These are phyloP conservation scores for Albula glossodonta DNA, from an alignment of 2,113 vertebrate genomes.

Conservation along the genomic window DNA sequence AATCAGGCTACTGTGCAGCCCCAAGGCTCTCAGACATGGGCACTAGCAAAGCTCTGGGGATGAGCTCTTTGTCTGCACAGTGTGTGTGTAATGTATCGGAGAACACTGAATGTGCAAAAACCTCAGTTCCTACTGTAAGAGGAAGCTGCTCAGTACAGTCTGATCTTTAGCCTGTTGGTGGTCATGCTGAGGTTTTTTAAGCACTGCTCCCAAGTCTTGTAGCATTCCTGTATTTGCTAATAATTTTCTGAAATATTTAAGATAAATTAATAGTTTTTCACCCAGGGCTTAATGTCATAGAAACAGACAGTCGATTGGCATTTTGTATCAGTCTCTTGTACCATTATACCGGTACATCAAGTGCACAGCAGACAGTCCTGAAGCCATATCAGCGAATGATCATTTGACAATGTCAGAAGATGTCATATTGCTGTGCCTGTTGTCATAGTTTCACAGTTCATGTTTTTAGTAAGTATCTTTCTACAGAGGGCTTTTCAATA, in stretches of 20 bases:
- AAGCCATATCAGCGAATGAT: not conserved
- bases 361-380: not conserved
- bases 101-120: no score
- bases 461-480: not conserved
- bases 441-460: not conserved
- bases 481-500: no score
- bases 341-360: not conserved
- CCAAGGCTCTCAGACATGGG: no score
- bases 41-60: no score
- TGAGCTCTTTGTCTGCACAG: no score
- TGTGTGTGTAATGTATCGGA: no score
- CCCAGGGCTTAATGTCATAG: not conserved
- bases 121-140: no score
- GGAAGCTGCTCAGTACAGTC: no score
- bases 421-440: not conserved
- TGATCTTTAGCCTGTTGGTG: no score
- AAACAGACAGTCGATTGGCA: not conserved
- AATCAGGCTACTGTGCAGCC: no score
- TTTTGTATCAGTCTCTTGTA: not conserved
- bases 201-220: no score
- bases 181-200: no score
- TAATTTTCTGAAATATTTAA: not conserved
- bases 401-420: not conserved
- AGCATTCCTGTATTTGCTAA: not conserved
- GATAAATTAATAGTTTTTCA: not conserved